phyloP scores from a whole-genome alignment of 2,888 invertebrate species.

The Diarsia mendica region DNA sequence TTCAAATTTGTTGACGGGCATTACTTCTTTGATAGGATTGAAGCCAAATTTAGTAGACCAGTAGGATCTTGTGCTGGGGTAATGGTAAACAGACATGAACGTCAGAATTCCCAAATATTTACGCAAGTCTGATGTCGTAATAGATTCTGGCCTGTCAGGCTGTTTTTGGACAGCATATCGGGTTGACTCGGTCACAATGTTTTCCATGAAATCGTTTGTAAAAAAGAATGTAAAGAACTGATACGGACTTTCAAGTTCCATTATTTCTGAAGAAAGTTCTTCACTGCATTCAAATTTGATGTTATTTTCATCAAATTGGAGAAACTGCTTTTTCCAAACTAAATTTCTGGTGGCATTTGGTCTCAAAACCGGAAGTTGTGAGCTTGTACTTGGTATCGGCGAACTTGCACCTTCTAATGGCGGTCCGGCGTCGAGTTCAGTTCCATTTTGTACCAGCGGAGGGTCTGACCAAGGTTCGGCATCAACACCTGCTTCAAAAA shows the following conservation, averaged over 20 bases:
- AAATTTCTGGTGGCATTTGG: constrained; percentile 32
- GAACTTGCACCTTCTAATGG: too few species aligned
- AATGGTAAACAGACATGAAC: constrained; percentile 64
- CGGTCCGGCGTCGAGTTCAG: too few species aligned
- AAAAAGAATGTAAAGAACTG: constrained; percentile 51
- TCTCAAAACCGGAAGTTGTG: constrained; percentile 13
- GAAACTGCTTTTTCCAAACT: constrained; percentile 56
- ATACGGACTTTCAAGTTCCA: constrained; percentile 54
- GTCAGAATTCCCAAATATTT: constrained; percentile 20
- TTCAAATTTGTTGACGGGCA: background rate
- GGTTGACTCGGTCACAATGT: too few species aligned
- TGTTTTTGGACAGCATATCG: constrained; percentile 1
- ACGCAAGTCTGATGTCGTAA: background rate
- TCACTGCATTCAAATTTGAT: constrained; percentile 47
- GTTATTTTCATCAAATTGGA: constrained; percentile 45
- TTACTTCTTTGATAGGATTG: constrained; percentile 17
- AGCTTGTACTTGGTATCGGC: background rate
- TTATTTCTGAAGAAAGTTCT: constrained; percentile 47
- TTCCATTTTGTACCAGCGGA: too few species aligned
- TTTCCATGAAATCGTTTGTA: constrained; percentile 46
- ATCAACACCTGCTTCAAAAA: too few species aligned
- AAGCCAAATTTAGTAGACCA: constrained; percentile 61
- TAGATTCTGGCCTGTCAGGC: background rate
- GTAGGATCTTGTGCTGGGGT: constrained; percentile 59
- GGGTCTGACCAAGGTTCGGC: too few species aligned